Percentiles rank a stretch among this genome's conserved stretches.
These are phyloP conservation scores for Ceraclea dissimilis DNA, from an alignment of 2,888 invertebrate genomes.

Conservation along the genomic window DNA sequence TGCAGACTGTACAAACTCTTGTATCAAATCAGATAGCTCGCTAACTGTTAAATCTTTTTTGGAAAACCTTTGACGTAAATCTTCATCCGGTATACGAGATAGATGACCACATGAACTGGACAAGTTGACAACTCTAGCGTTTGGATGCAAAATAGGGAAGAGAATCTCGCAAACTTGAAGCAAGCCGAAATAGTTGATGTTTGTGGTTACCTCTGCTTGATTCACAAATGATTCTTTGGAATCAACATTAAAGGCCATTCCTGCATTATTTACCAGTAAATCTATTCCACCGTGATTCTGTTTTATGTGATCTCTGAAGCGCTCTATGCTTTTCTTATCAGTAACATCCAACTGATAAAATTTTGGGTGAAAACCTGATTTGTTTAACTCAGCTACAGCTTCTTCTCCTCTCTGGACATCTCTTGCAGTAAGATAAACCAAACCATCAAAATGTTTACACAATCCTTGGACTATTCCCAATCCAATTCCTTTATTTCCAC, in stretches of 20 bases:
- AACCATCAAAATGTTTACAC: conserved; percentile 57
- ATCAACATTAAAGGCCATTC: conserved; percentile 53
- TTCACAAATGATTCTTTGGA: conserved; percentile 54
- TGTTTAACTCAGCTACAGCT: conserved; percentile 52
- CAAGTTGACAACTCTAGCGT: conserved; percentile 68
- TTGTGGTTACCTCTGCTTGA: conserved; percentile 64
- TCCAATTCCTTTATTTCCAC: conserved; percentile 69
- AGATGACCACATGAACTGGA: conserved; percentile 65
- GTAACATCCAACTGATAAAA: conserved; percentile 66
- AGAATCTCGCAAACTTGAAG: conserved; percentile 57
- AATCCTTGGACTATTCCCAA: conserved; percentile 59
- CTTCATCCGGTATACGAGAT: conserved; percentile 51
- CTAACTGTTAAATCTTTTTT: conserved; percentile 50
- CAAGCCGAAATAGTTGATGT: conserved; percentile 62
- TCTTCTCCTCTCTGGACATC: conserved; percentile 47
- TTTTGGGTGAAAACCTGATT: conserved; percentile 45
- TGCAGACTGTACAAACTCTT: conserved; percentile 58
- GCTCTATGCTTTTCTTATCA: conserved; percentile 49
- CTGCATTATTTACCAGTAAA: conserved; percentile 70
- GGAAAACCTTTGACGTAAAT: conserved; percentile 48
- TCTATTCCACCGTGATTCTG: conserved; percentile 60
- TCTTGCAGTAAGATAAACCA: conserved; percentile 63
- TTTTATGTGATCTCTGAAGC: conserved; percentile 51
- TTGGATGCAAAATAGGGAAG: conserved; percentile 63
- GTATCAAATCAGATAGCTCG: conserved; percentile 54